Evolutionary conservation across 2,113 vertebrate species (phyloP), one percentile per base, ranked within the genome.

Genomic region (Malurus melanocephalus): DNA sequence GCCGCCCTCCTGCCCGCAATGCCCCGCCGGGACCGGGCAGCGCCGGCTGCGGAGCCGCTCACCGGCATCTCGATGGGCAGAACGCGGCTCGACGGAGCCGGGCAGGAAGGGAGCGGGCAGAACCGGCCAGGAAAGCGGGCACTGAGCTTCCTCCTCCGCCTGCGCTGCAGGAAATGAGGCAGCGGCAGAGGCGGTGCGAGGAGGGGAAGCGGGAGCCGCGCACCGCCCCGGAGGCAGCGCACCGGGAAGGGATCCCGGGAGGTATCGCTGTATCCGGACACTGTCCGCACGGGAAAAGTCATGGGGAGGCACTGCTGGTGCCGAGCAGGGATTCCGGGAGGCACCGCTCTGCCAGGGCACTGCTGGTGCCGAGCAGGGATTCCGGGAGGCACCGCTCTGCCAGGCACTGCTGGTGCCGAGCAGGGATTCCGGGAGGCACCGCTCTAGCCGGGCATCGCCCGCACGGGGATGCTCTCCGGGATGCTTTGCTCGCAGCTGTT

Each of bases 41-140:
- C n/a, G 16, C 48, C 65, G 30, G 74, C 5, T 2, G 35, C 60
- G 20, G 4, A 45, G n/a, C 13, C 51, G 53, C 94, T 93, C 95
- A 98, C 98, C 98, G 98, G 98, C 98, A 98, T 98, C 81, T 84
- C 94, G 97, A 91, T 92, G 81, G 86, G 89, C 72, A 33, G 61
- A 27, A 23, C 7, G 42, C 22, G 12, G 18, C 8, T 45, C 62
- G 20, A 46, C 11, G 46, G 46, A 38, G 72, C 64, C 52, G 62
- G 49, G 23, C 46, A 3, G 59, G 68, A 30, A 28, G 40, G 68
- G 19, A 85, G 13, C 82, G 11, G 62, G 43, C 30, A 20, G 33
- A 71, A 55, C 32, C 56, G 65, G 35, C 3, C 65, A 19, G 45
- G 2, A 8, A 23, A 72, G 75, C 35, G 38, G 59, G 3, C 59